Evolutionary conservation across 2,113 vertebrate genomes (phyloP).

Genomic region (Callorhinus ursinus): DNA sequence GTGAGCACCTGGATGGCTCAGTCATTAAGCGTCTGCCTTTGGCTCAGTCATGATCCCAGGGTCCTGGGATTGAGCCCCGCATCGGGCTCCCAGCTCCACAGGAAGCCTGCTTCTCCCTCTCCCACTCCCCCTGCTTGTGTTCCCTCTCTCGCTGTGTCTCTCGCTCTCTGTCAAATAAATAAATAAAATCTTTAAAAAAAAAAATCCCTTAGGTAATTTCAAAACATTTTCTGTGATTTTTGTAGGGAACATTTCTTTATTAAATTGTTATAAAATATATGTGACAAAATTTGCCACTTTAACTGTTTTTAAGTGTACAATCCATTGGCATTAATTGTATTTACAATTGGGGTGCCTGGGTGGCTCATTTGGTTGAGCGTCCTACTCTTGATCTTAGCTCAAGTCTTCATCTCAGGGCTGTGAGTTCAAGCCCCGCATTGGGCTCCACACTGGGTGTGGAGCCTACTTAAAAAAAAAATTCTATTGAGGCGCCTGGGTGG

Average conservation of each 20-base stretch:
- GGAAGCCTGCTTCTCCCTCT: too few species aligned
- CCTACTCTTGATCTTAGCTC: background rate
- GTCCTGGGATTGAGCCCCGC: too few species aligned
- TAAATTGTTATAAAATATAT: background rate
- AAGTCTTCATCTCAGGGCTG: background rate
- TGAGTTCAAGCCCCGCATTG: background rate
- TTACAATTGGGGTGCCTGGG: background rate
- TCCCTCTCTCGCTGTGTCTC: too few species aligned
- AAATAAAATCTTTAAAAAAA: too few species aligned
- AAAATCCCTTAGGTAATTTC: background rate
- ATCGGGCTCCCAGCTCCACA: too few species aligned
- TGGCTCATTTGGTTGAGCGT: background rate
- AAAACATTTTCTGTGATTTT: slow-evolving; percentile 23
- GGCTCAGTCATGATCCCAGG: too few species aligned
- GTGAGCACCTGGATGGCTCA: too few species aligned
- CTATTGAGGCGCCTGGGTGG: background rate
- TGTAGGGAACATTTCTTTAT: background rate
- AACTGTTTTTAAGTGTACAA: background rate
- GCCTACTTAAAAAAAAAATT: background rate
- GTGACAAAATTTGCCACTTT: background rate
- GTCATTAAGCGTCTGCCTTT: too few species aligned
- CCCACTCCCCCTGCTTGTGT: too few species aligned
- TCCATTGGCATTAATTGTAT: background rate
- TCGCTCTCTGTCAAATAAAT: too few species aligned
- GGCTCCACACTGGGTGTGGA: background rate